Conservation (phyloP, 2,113 vertebrate genomes). For the Ranitomeya variabilis region DNA sequence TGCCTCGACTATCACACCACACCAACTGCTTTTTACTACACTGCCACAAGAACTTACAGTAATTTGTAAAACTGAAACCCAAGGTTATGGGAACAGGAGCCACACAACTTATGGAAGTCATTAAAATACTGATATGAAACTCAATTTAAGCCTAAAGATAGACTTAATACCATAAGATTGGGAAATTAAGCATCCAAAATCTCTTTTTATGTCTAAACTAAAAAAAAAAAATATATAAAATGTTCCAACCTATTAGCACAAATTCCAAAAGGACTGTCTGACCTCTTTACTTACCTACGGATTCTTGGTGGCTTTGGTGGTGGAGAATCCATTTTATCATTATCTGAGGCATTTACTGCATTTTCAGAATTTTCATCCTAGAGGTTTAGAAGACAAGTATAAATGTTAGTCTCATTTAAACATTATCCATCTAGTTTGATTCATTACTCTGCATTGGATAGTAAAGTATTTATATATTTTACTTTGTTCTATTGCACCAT, state of each 20-base stretch:
- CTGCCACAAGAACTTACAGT: not conserved
- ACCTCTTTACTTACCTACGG: conserved; percentile 77
- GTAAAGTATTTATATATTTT: not conserved
- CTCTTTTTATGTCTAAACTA: no score
- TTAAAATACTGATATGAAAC: not conserved
- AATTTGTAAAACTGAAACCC: not conserved
- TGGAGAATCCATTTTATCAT: conserved; percentile 88
- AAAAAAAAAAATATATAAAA: not conserved
- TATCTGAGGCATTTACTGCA: conserved; percentile 73
- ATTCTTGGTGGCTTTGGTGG: conserved; percentile 95
- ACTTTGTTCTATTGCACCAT: no score
- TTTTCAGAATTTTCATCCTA: conserved; percentile 89
- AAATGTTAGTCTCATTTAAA: not conserved
- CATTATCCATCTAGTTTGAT: not conserved
- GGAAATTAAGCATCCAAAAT: no score
- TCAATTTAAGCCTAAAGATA: not conserved
- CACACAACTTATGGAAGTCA: not conserved
- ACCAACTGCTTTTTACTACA: conserved; percentile 24
- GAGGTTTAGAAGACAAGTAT: conserved; percentile 1
- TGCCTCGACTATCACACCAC: not conserved
- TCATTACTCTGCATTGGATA: not conserved
- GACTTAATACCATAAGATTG: no score
- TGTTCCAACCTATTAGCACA: not conserved
- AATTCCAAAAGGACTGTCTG: no score
- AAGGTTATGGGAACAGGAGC: conserved; percentile 12